phyloP scores from a whole-genome alignment of 2,888 invertebrate genomes.

The Phyto melanocephala region DNA sequence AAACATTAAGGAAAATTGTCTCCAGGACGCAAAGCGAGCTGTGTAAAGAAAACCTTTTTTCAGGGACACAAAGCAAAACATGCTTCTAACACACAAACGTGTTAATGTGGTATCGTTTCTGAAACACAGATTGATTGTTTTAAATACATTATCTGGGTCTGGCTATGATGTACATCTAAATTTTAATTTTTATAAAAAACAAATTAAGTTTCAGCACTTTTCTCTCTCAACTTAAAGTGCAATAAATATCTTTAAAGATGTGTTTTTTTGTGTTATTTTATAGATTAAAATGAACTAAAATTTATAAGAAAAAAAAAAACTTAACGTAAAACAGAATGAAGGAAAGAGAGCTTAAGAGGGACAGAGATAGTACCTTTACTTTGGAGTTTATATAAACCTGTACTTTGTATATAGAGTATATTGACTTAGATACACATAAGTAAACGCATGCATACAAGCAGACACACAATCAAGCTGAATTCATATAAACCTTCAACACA shows the following conservation, averaged over 20 bases:
- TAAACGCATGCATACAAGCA: background rate
- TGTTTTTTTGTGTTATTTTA: conserved; percentile 19
- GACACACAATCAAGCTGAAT: background rate
- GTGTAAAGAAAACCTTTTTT: no score
- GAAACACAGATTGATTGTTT: no score
- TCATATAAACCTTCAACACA: conserved; percentile 23
- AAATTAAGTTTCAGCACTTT: conserved; percentile 11
- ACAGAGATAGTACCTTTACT: conserved; percentile 1
- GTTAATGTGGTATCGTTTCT: no score
- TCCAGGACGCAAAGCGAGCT: no score
- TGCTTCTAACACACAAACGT: no score
- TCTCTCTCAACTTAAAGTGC: conserved; percentile 22
- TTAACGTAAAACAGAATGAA: background rate
- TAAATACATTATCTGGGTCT: no score
- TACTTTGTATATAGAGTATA: conserved; percentile 45
- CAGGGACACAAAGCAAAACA: no score
- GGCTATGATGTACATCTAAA: no score
- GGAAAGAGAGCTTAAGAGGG: background rate
- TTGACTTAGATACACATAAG: conserved; percentile 43
- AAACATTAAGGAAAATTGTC: no score
- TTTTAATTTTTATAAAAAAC: background rate
- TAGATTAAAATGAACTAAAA: conserved; percentile 39
- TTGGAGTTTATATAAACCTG: conserved; percentile 53
- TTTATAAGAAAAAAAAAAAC: conserved; percentile 26
- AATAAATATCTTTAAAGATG: conserved; percentile 30